A percentile compares a stretch with the other conserved stretches of the same genome.
Evolutionary conservation across 1,140 invertebrate genomes (phyloP).

Genomic region (Geopemphigus sp.): DNA sequence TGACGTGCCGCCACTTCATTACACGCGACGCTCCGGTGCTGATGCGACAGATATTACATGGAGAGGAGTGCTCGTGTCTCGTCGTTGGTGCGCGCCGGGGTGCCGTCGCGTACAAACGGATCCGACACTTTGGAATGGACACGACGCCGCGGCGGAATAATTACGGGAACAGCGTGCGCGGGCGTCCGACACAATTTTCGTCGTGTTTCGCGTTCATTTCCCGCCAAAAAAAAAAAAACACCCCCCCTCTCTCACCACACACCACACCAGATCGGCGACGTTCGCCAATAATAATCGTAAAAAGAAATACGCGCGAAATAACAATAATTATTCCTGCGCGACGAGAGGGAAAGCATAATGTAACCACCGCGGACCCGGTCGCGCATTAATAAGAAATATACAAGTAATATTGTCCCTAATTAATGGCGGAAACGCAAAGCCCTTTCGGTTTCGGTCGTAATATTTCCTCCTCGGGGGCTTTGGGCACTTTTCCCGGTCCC

Average conservation of each 20-base stretch:
- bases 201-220: too few relatives aligned
- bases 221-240: neutral
- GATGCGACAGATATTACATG: slow-evolving; percentile 1
- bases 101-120: too few relatives aligned
- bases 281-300: slow-evolving; percentile 2
- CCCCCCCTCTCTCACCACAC: too few relatives aligned
- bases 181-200: too few relatives aligned
- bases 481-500: neutral
- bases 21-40: neutral
- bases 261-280: too few relatives aligned
- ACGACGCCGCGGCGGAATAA: too few relatives aligned
- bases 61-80: neutral
- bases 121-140: too few relatives aligned
- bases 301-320: neutral
- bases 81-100: too few relatives aligned
- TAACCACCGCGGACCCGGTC: neutral
- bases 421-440: slow-evolving; percentile 45
- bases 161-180: too few relatives aligned
- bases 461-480: slow-evolving; percentile 37
- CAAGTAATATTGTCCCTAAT: slow-evolving; percentile 49
- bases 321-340: neutral
- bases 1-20: slow-evolving; percentile 35
- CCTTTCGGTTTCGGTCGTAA: slow-evolving; percentile 46
- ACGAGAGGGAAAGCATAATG: neutral
- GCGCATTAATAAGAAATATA: slow-evolving; percentile 48